Conservation (phyloP, 64 coral and sea anemone genomes). For the Stichodactyla helianthus region DNA sequence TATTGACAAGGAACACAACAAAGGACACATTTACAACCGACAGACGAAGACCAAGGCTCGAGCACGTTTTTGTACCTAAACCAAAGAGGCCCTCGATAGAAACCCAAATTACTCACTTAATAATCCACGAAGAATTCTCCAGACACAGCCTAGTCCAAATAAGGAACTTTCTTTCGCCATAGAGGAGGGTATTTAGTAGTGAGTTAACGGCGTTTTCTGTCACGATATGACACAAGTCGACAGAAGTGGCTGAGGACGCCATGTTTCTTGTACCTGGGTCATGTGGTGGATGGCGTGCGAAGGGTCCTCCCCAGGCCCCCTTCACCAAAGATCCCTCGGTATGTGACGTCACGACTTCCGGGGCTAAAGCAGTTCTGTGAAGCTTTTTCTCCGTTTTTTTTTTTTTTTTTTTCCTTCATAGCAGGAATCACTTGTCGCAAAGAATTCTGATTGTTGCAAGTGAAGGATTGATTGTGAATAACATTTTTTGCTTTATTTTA, state of each 20-base stretch:
- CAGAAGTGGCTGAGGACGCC: conserved; percentile 13
- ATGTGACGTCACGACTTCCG: no score
- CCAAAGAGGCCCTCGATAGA: conserved; percentile 27
- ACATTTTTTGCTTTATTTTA: no score
- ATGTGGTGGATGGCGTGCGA: not conserved
- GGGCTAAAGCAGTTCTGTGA: no score
- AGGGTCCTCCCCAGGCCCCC: not conserved
- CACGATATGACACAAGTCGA: conserved; percentile 11
- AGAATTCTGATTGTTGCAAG: no score
- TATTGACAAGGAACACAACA: not conserved
- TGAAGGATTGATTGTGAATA: no score
- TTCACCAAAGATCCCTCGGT: not conserved
- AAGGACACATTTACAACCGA: not conserved
- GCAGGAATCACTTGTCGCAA: no score
- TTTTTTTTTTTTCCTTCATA: no score
- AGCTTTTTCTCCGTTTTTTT: no score
- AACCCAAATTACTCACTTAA: conserved; percentile 58
- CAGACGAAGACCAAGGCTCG: conserved; percentile 11
- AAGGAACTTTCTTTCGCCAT: conserved; percentile 63
- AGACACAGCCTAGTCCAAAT: conserved; percentile 76
- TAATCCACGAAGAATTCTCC: conserved; percentile 74
- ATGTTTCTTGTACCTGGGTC: conserved; percentile 21
- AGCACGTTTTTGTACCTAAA: conserved; percentile 11
- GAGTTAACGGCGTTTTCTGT: conserved; percentile 61
- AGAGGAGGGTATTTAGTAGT: conserved; percentile 40